Conservation (phyloP, 2,113 vertebrate genomes). For the Strix aluco region DNA sequence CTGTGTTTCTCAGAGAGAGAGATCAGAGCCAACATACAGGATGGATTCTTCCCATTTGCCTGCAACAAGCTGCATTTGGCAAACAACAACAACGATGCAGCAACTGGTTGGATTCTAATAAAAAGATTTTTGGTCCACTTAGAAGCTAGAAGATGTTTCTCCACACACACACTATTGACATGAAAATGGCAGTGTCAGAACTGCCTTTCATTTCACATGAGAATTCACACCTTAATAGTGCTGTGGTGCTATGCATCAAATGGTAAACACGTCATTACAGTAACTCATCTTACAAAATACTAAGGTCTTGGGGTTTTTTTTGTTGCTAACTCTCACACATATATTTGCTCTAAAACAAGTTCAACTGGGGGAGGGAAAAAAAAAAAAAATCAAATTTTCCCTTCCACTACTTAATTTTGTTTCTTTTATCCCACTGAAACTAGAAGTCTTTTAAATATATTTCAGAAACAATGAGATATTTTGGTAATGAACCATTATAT, state of each 20-base stretch:
- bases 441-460: neutral
- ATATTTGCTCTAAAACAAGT: neutral
- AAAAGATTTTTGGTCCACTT: neutral
- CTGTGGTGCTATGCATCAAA: neutral
- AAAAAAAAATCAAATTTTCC: neutral
- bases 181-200: neutral
- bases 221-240: neutral
- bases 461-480: neutral
- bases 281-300: neutral
- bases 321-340: neutral
- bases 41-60: neutral
- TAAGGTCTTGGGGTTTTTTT: neutral
- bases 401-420: neutral
- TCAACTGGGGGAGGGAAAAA: neutral
- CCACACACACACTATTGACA: no score
- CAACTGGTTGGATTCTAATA: neutral
- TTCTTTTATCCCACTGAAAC: neutral
- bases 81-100: fast-evolving
- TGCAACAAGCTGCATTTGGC: neutral
- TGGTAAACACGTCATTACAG: neutral
- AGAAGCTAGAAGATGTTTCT: neutral
- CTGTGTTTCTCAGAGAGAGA: neutral
- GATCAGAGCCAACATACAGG: neutral
- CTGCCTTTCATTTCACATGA: neutral
- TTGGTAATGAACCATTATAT: neutral